Evolutionary conservation across 2,113 vertebrate species (phyloP).

Genomic region (Scalopus aquaticus): DNA sequence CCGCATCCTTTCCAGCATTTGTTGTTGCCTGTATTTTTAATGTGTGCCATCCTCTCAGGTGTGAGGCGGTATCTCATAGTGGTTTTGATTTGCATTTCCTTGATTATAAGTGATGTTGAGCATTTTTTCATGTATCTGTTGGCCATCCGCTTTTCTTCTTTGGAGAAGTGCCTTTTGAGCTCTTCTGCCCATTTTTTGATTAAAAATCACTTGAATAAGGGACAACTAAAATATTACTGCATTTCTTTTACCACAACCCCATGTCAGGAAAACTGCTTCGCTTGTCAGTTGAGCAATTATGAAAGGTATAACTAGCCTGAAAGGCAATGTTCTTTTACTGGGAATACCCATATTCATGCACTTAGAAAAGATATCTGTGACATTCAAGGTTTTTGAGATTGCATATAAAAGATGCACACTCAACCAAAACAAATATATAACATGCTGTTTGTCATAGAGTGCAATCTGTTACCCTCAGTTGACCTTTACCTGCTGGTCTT

Average conservation of each 20-base stretch:
- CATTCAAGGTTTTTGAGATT: not conserved
- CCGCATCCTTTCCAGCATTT: too few relatives aligned
- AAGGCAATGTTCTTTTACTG: constrained; percentile 3
- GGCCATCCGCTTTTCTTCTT: too few relatives aligned
- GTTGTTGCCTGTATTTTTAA: too few relatives aligned
- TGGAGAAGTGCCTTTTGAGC: too few relatives aligned
- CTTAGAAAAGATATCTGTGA: not conserved
- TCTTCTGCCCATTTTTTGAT: too few relatives aligned
- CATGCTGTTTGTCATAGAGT: not conserved
- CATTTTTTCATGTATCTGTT: too few relatives aligned
- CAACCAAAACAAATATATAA: not conserved
- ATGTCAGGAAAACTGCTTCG: constrained; percentile 24
- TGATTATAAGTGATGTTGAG: too few relatives aligned
- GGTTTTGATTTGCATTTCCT: too few relatives aligned
- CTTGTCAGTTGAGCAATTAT: not conserved
- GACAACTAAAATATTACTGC: constrained; percentile 58
- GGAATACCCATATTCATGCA: not conserved
- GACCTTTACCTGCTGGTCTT: not conserved
- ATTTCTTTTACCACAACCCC: constrained; percentile 31
- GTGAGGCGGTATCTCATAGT: too few relatives aligned
- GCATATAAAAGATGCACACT: not conserved
- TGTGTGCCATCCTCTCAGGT: too few relatives aligned
- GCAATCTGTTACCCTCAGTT: not conserved
- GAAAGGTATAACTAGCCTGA: not conserved
- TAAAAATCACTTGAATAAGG: constrained; percentile 47